Evolutionary conservation across 1,140 invertebrate genomes (phyloP), one percentile per base, ranked within the genome.

Genomic region (Zaprionus inermis): DNA sequence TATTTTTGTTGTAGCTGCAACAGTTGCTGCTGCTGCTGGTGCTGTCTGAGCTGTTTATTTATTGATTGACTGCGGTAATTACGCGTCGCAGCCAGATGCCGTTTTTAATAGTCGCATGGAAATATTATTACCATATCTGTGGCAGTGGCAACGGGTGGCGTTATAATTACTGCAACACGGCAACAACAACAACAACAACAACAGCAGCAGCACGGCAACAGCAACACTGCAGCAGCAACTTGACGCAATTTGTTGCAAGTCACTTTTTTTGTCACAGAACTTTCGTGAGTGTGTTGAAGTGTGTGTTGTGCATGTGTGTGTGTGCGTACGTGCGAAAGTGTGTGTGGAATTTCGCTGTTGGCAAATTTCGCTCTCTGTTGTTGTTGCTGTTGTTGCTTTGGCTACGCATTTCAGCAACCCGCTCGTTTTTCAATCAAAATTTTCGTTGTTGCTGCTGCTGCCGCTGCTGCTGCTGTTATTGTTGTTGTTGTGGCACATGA

Each of bases 41-140:
- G 52, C 1, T 65, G 63, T 16, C 68, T 67, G 72, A 80, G 77
- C 81, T 83, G 68, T 83, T 84, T 84, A 81, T 85, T 85, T 84
- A 84, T 85, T 81, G 81, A 84, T 84, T 72, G 79, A 57, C 51
- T 46, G 81, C 76, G 58, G 76, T 85, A 80, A 84, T 78, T 84
- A 72, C 81, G 68, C 74, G 61, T 41, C 55, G n/a, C 66, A 74
- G 54, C 58, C 70, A 32, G 54, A 58, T 61, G 28, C 63, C 22
- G 57, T 60, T 65, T 65, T 78, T 56, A 74, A 75, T 78, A 59
- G 55, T 57, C 16, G 32, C 46, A 6, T n/a, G 52, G 69, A 52
- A 78, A 72, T 66, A 88, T 64, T 88, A 78, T 78, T 83, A 89
- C 73, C 84, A 88, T 88, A 80, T 83, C 73, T 83, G 70, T 80